Percentiles rank a stretch among this genome's conserved stretches.
Evolutionary conservation across 1,140 invertebrate species (phyloP).

Genomic region (Drosophila arizonae): DNA sequence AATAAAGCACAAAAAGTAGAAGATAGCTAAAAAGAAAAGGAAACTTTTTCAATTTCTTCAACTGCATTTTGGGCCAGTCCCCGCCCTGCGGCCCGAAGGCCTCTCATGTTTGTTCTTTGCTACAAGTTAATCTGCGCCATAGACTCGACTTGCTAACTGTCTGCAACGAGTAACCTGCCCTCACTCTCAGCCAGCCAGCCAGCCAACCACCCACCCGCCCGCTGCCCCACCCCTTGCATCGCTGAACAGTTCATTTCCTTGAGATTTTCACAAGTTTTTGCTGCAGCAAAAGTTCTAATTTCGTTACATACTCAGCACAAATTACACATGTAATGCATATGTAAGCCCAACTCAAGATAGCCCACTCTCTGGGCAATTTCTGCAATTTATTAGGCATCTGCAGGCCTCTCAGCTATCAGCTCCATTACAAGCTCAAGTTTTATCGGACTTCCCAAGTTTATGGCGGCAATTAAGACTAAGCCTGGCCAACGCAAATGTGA

Average conservation of each 20-base stretch:
- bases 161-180: slow-evolving; percentile 18
- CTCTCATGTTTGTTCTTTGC: slow-evolving; percentile 55
- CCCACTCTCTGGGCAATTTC: not conserved
- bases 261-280: slow-evolving; percentile 45
- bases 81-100: not conserved
- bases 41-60: slow-evolving; percentile 80
- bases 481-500: slow-evolving; percentile 33
- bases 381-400: slow-evolving; percentile 66
- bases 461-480: slow-evolving; percentile 72
- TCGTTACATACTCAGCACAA: slow-evolving; percentile 67
- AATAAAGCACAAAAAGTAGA: slow-evolving; percentile 21
- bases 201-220: not conserved
- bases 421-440: slow-evolving; percentile 67
- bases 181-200: not conserved
- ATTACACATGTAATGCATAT: slow-evolving; percentile 81
- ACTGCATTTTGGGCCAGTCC: slow-evolving; percentile 48
- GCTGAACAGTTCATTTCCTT: slow-evolving; percentile 64
- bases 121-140: slow-evolving; percentile 76
- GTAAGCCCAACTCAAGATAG: slow-evolving; percentile 25
- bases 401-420: slow-evolving; percentile 4
- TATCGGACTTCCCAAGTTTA: slow-evolving; percentile 73
- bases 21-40: slow-evolving; percentile 1
- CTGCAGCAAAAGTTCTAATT: slow-evolving; percentile 70
- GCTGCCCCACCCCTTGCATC: not conserved
- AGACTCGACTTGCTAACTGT: slow-evolving; percentile 72